Base-by-base conservation (phyloP, 2,888 invertebrate genomes). In the Poecilobothrus nobilitatus region DNA sequence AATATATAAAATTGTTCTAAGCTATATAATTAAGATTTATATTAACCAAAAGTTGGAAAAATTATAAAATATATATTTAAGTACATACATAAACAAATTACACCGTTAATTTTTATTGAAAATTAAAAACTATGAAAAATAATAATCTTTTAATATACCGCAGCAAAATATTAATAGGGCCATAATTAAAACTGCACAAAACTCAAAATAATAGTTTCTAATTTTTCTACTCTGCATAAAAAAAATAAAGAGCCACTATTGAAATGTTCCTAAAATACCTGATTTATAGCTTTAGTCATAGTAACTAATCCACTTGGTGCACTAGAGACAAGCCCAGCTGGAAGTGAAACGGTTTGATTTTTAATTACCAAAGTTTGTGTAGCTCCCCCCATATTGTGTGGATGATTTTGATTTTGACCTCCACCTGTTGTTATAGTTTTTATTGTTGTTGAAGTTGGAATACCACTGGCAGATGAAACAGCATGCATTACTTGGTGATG, bases 291-390 rank as follows among this genome's bases (percentile, higher is more conserved):
- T 81, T 88, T 88, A 76, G 87, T 86, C 78, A 88, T 82, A 73
- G 87, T 86, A 83, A 88, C 87, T 73, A 87, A 86, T 80, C 87
- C 87, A 18, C 53, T n/a, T 73, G 86, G 84, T 77, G 87, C 84
- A 77, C 82, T 80, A 73, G 86, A 83, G 73, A 84, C 84, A 75
- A 82, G 78, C 77, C 81, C 80, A 76, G 81, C 81, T 77, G 81
- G 81, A 74, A 85, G 85, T 73, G 89, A 86, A 76, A 81, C 81
- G 76, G 80, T 80, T 77, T 81, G 81, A 78, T 79, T 80, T 78
- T 81, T 82, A 77, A 81, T 81, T 79, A 81, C 82, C 80, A 81
- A 78, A 74, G 81, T 81, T 80, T 81, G 80, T 74, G 80, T 80
- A 73, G 81, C 79, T 74, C 78, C 79, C 79, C 80, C 81, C 79